phyloP scores from a whole-genome alignment of 2,797 vertebrate species.

The Choloepus didactylus region DNA sequence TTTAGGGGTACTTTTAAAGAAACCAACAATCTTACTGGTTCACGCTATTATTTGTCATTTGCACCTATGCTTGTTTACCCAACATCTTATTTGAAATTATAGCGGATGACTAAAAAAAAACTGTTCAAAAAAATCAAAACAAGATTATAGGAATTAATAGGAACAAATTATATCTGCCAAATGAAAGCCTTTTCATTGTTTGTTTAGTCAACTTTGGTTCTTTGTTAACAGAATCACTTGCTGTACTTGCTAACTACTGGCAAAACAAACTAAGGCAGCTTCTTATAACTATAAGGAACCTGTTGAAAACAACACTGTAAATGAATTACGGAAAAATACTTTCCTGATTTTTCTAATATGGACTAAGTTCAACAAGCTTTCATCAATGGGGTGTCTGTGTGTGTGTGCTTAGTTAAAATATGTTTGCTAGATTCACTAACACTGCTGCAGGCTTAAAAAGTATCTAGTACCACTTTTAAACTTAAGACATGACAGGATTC shows the following conservation, averaged over 20 bases:
- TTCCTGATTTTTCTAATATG: neutral
- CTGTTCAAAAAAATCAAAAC: neutral
- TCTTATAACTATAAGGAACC: neutral
- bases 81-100: slow-evolving; percentile 31
- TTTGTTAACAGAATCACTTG: slow-evolving; percentile 34
- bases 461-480: neutral
- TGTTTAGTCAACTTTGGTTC: neutral
- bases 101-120: neutral
- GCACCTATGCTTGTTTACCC: slow-evolving; percentile 23
- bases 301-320: neutral
- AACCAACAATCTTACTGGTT: slow-evolving; percentile 33
- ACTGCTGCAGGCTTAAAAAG: slow-evolving; percentile 19
- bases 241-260: neutral
- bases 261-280: slow-evolving; percentile 39
- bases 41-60: neutral
- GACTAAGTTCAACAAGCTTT: slow-evolving; percentile 19
- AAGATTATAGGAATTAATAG: neutral
- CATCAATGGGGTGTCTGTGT: neutral
- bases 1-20: neutral
- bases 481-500: slow-evolving; percentile 29
- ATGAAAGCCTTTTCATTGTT: slow-evolving; percentile 1
- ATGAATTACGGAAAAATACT: slow-evolving; percentile 2
- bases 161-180: slow-evolving; percentile 48
- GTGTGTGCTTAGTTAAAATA: neutral
- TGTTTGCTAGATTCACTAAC: slow-evolving; percentile 51